Evolutionary conservation across 1,140 invertebrate genomes (phyloP).

Genomic region (Sarcophaga bullata): DNA sequence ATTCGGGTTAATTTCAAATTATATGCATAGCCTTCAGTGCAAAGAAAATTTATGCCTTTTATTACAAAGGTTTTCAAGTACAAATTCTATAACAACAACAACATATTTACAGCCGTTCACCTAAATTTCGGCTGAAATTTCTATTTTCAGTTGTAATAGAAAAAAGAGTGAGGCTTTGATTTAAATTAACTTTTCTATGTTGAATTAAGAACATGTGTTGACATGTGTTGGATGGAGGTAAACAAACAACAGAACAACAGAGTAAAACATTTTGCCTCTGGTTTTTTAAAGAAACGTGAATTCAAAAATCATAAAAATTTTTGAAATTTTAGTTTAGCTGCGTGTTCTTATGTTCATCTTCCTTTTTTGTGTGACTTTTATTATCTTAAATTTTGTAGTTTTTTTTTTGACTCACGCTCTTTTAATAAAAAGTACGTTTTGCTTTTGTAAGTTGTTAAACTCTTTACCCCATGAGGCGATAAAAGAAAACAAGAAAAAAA

Average conservation of each 20-base stretch:
- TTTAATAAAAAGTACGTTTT: constrained; percentile 10
- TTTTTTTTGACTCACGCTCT: not conserved
- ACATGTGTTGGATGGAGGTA: too few relatives aligned
- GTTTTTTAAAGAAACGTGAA: too few relatives aligned
- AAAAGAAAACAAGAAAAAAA: not conserved
- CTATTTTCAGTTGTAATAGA: not conserved
- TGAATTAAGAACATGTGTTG: not conserved
- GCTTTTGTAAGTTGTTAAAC: not conserved
- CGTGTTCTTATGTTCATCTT: too few relatives aligned
- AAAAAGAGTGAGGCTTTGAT: not conserved
- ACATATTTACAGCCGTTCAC: not conserved
- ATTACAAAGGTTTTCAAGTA: not conserved
- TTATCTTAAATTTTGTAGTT: too few relatives aligned
- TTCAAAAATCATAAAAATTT: too few relatives aligned
- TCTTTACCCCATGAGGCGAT: not conserved
- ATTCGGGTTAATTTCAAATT: not conserved
- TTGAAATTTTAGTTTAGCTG: too few relatives aligned
- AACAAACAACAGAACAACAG: too few relatives aligned
- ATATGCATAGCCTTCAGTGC: not conserved
- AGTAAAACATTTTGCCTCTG: too few relatives aligned
- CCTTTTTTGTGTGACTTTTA: too few relatives aligned
- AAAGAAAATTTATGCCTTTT: not conserved
- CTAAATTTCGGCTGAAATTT: not conserved
- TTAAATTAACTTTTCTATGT: not conserved
- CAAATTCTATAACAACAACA: not conserved